Evolutionary conservation across 1,140 invertebrate species (phyloP).

Genomic region (Semibalanus balanoides): DNA sequence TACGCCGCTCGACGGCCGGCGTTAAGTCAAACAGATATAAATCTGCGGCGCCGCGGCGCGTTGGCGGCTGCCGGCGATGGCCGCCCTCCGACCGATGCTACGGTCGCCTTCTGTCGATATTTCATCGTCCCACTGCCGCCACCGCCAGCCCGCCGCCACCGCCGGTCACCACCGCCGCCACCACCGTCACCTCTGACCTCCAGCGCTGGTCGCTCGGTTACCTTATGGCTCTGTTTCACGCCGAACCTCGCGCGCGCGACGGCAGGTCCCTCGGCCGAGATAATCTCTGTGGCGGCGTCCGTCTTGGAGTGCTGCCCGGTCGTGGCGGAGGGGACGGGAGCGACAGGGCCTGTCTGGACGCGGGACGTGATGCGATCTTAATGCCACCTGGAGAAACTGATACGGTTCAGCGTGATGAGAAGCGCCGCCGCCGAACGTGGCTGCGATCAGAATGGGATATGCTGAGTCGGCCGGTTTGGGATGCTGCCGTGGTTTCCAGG

Average conservation of each 20-base stretch:
- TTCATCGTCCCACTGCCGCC: neutral
- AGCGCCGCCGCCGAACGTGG: neutral
- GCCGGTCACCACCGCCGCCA: too few species aligned
- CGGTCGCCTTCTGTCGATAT: neutral
- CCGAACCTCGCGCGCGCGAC: too few species aligned
- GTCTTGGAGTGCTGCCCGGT: too few species aligned
- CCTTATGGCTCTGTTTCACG: neutral
- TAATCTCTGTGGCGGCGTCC: neutral
- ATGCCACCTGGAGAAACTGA: neutral
- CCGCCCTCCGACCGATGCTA: neutral
- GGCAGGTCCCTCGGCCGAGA: neutral
- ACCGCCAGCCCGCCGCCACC: too few species aligned
- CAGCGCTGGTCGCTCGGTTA: too few species aligned
- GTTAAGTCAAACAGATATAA: slow-evolving; percentile 1
- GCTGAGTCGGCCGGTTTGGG: too few species aligned
- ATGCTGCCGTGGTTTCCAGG: too few species aligned
- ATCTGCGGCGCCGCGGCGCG: neutral
- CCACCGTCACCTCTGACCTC: too few species aligned
- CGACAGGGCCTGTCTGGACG: neutral
- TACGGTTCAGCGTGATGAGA: neutral
- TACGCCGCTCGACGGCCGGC: neutral
- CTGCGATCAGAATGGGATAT: neutral
- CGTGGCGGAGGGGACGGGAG: neutral
- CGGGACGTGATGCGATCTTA: neutral
- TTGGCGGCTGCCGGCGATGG: neutral